These are phyloP conservation scores for Neocloeon triangulifer DNA, from an alignment of 1,140 invertebrate genomes.

Conservation along the genomic window DNA sequence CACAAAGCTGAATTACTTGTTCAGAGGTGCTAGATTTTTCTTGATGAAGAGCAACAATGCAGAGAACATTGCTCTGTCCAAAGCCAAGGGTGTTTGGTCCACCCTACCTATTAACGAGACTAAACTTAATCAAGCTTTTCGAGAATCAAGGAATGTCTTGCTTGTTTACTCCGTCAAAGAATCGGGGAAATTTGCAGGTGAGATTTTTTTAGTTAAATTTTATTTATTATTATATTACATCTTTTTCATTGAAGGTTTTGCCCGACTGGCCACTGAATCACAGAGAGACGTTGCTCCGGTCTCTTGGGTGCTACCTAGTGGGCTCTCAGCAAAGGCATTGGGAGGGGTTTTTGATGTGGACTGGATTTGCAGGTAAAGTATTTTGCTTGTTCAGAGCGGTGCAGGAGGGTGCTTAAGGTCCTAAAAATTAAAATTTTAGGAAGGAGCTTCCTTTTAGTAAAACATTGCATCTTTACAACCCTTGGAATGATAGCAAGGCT, in stretches of 20 bases:
- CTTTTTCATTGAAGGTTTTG: slow-evolving; percentile 58
- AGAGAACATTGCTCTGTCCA: slow-evolving; percentile 86
- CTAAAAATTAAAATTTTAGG: slow-evolving; percentile 20
- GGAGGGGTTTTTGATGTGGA: slow-evolving; percentile 91
- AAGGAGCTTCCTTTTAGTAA: slow-evolving; percentile 83
- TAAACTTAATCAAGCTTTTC: slow-evolving; percentile 84
- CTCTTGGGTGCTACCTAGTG: slow-evolving; percentile 89
- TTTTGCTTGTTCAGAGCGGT: not conserved
- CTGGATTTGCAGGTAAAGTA: slow-evolving; percentile 58
- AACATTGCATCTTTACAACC: slow-evolving; percentile 84
- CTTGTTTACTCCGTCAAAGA: slow-evolving; percentile 95
- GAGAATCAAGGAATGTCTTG: slow-evolving; percentile 80
- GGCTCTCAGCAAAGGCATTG: slow-evolving; percentile 72
- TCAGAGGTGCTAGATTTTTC: slow-evolving; percentile 87
- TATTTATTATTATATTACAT: slow-evolving; percentile 1
- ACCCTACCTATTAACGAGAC: slow-evolving; percentile 92
- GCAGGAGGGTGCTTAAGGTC: not conserved
- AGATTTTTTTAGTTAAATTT: slow-evolving; percentile 6
- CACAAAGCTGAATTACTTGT: slow-evolving; percentile 82
- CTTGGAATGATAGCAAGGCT: slow-evolving; percentile 96
- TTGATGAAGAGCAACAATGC: slow-evolving; percentile 95
- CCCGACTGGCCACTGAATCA: slow-evolving; percentile 66
- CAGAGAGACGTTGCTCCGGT: slow-evolving; percentile 70
- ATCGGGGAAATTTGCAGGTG: slow-evolving; percentile 65
- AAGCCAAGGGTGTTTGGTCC: slow-evolving; percentile 92